Conservation (phyloP, 1,140 invertebrate species). For the Globodera ellingtonae region DNA sequence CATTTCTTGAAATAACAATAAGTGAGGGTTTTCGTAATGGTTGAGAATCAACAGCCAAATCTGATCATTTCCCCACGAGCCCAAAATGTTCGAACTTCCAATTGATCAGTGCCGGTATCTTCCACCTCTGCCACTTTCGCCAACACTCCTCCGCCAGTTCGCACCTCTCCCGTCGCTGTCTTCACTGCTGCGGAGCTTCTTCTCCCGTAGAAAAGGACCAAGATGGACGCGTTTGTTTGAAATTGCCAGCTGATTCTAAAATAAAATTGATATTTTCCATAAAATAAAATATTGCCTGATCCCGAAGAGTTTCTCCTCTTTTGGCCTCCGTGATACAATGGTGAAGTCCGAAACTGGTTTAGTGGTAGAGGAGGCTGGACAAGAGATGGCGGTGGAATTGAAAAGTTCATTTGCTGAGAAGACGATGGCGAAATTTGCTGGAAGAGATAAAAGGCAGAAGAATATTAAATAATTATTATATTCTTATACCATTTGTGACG, state of each 20-base stretch:
- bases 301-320: conserved; percentile 15
- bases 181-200: background rate
- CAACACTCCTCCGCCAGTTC: background rate
- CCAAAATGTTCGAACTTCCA: too few species aligned
- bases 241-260: background rate
- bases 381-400: conserved; percentile 20
- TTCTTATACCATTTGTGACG: conserved; percentile 17
- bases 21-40: background rate
- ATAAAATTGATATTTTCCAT: background rate
- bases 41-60: too few species aligned
- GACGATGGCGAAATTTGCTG: conserved; percentile 16
- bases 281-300: conserved; percentile 19
- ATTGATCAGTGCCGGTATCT: background rate
- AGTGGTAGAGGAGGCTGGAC: conserved; percentile 21
- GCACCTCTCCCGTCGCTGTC: background rate
- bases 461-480: background rate
- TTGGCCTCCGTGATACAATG: conserved; percentile 1
- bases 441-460: conserved; percentile 1
- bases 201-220: background rate
- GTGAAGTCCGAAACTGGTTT: background rate
- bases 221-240: background rate
- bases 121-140: background rate
- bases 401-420: conserved; percentile 5
- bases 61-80: too few species aligned
- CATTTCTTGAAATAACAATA: background rate